Evolutionary conservation across 2,888 invertebrate species (phyloP), one percentile per base, ranked within the genome.

Genomic region (Mesorhabditis belari): DNA sequence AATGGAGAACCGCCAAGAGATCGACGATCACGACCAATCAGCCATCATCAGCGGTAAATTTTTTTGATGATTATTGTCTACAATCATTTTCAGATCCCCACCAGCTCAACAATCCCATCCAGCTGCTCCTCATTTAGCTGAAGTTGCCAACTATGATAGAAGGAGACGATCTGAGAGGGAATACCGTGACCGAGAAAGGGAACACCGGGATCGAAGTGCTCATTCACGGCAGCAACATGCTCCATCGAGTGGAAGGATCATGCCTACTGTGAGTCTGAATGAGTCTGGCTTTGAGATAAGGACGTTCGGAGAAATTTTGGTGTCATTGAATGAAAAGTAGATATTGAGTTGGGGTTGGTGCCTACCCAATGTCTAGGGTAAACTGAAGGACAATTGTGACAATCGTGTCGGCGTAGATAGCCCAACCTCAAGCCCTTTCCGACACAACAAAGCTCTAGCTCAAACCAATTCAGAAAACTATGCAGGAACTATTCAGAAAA

Each of bases 121-220:
- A n/a, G 79, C 79, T 2, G 77, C 78, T 3, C 79, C 79, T 17
- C 79, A 79, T 62, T 65, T 79, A 12, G 77, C 74, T 3, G 77
- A 76, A 57, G 54, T 78, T 55, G 76, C 75, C n/a, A 76, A 77
- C 56, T 66, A 74, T 62, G 67, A 76, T 55, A 69, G 67, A 9
- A 64, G 65, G 50, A 62, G 69, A 44, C 56, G 71, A 28, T 56
- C 54, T 24, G 63, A 63, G 50, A 52, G 66, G 49, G 60, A 60
- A 17, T 65, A 70, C 29, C 35, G 67, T 5, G 60, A 62, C n/a
- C 60, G 62, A 17, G 61, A 60, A 44, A n/a, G n/a, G n/a, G 65
- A 65, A 50, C 63, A 65, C 4, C 57, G 71, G 3, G 71, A 71
- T 52, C 62, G 69, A 27, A 62, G 62, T 52, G 49, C 44, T 17